Evolutionary conservation across 1,140 invertebrate genomes (phyloP).

Genomic region (Oscheius sp.): DNA sequence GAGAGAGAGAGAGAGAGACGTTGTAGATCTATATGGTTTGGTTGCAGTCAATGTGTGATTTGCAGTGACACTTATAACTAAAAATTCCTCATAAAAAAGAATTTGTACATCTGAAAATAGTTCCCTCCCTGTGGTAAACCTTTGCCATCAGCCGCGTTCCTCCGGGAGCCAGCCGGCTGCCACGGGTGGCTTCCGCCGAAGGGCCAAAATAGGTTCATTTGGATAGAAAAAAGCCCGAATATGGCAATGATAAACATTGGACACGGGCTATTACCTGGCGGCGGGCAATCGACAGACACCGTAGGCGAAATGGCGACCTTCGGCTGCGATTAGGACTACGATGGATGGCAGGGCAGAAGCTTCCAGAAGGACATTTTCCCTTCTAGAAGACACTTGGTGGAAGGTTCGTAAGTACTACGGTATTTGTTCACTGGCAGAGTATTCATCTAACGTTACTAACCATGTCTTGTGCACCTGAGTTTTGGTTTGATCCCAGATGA

Average conservation of each 20-base stretch:
- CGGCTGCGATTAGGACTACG: not conserved
- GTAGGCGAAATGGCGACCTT: too few relatives aligned
- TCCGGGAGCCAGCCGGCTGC: not conserved
- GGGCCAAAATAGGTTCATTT: not conserved
- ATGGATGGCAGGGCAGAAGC: not conserved
- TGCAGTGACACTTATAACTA: not conserved
- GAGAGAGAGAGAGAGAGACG: too few relatives aligned
- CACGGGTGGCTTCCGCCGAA: not conserved
- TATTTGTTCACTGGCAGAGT: not conserved
- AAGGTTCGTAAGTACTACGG: not conserved
- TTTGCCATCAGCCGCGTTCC: not conserved
- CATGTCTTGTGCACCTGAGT: too few relatives aligned
- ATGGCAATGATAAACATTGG: not conserved
- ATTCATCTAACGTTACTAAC: too few relatives aligned
- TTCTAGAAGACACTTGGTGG: not conserved
- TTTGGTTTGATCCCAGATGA: too few relatives aligned
- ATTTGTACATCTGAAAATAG: not conserved
- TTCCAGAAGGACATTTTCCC: not conserved
- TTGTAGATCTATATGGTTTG: too few relatives aligned
- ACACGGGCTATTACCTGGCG: conserved; percentile 4
- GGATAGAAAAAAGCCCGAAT: not conserved
- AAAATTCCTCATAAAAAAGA: not conserved
- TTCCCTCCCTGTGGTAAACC: not conserved
- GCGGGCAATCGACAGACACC: too few relatives aligned
- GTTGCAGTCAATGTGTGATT: too few relatives aligned